Evolutionary conservation across 37 sponge, comb jelly and placozoan species (phyloP).

Genomic region (Hexactinellida sp.): DNA sequence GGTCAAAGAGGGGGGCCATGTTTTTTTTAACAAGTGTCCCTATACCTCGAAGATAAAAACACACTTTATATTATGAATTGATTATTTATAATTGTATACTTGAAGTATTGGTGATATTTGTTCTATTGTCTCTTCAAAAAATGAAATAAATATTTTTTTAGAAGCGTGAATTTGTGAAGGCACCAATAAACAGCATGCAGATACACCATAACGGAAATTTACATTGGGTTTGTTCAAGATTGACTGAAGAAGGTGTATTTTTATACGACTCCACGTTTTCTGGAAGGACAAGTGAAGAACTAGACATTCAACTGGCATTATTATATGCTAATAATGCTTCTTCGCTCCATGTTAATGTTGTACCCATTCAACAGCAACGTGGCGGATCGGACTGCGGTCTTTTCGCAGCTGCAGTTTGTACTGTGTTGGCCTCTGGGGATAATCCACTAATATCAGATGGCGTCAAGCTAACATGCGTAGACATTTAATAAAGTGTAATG

Average conservation of each 20-base stretch:
- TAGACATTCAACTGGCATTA: background rate
- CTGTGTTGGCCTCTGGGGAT: background rate
- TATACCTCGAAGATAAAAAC: no score
- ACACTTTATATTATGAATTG: no score
- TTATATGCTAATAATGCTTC: background rate
- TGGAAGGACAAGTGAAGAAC: background rate
- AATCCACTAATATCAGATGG: background rate
- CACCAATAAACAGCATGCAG: background rate
- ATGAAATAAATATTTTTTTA: no score
- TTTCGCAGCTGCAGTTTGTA: constrained; percentile 16
- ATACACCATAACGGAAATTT: background rate
- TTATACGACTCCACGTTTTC: background rate
- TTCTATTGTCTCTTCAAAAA: no score
- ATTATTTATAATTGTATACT: no score
- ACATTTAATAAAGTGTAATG: background rate
- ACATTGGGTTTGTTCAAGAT: background rate
- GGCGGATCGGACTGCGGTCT: constrained; percentile 20
- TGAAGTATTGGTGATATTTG: no score
- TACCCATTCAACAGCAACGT: constrained; percentile 2
- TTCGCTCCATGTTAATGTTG: background rate
- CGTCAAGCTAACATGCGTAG: constrained; percentile 1
- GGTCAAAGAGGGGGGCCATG: no score
- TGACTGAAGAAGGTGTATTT: background rate
- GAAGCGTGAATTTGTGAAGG: background rate
- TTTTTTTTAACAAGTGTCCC: no score